Evolutionary conservation across 1,140 invertebrate species (phyloP).

Genomic region (Phymastichus coffea): DNA sequence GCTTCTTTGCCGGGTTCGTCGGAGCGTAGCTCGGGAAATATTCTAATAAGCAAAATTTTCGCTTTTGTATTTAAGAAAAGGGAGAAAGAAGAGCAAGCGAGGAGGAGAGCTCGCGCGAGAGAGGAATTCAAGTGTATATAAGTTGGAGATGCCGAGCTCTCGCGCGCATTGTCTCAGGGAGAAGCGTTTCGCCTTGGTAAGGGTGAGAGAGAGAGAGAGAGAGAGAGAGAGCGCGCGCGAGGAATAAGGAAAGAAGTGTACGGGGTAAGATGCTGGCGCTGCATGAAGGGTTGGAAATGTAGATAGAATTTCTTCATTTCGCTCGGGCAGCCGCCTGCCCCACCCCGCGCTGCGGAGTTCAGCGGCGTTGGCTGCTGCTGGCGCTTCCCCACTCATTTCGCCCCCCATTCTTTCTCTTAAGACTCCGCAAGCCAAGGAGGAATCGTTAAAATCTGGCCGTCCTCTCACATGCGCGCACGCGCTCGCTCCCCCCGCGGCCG

Average conservation of each 20-base stretch:
- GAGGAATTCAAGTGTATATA: too few species aligned
- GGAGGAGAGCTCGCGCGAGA: slow-evolving; percentile 15
- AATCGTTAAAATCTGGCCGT: slow-evolving; percentile 60
- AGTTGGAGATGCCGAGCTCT: too few species aligned
- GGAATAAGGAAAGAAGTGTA: slow-evolving; percentile 33
- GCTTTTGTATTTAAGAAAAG: slow-evolving; percentile 56
- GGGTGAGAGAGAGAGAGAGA: slow-evolving; percentile 33
- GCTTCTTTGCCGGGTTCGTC: too few species aligned
- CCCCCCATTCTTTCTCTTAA: slow-evolving; percentile 58
- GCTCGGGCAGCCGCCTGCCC: slow-evolving; percentile 41
- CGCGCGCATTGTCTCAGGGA: too few species aligned
- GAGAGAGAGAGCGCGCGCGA: slow-evolving; percentile 1
- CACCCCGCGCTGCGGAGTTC: too few species aligned
- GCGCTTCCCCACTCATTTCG: slow-evolving; percentile 37
- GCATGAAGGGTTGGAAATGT: slow-evolving; percentile 59
- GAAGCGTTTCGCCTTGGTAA: too few species aligned
- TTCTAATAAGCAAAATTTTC: slow-evolving; percentile 56
- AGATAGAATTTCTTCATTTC: slow-evolving; percentile 61
- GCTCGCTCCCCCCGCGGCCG: slow-evolving; percentile 29
- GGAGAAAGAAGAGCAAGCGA: slow-evolving; percentile 35
- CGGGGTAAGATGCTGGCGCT: slow-evolving; percentile 49
- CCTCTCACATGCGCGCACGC: too few species aligned
- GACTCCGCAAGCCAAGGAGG: slow-evolving; percentile 54
- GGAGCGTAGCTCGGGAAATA: slow-evolving; percentile 49
- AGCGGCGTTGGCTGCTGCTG: slow-evolving; percentile 25